These are phyloP conservation scores for Drosophila kikkawai DNA, from an alignment of 1,140 invertebrate genomes.

Conservation along the genomic window DNA sequence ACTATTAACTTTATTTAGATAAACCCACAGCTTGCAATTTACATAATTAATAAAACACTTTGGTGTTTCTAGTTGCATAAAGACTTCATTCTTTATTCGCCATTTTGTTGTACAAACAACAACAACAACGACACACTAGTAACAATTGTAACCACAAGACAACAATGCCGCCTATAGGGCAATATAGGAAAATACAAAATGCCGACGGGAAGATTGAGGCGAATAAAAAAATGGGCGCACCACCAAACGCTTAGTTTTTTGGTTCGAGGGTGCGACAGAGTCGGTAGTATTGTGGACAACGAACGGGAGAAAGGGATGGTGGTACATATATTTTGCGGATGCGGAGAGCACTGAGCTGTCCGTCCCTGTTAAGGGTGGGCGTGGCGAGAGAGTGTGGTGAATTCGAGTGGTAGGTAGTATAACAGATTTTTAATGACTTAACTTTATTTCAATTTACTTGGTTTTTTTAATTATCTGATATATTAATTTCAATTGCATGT, in stretches of 20 bases:
- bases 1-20: no score
- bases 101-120: constrained; percentile 24
- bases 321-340: constrained; percentile 3
- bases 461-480: neutral
- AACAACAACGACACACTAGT: constrained; percentile 2
- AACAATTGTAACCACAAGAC: constrained; percentile 1
- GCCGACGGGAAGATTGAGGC: constrained; percentile 58
- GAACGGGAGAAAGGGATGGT: constrained; percentile 30
- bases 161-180: constrained; percentile 1
- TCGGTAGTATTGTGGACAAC: neutral
- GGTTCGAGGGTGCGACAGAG: neutral
- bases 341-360: neutral
- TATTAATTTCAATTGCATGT: no score
- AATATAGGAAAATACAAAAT: constrained; percentile 62
- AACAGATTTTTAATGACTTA: constrained; percentile 2
- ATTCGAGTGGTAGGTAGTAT: neutral
- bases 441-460: neutral
- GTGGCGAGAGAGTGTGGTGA: constrained; percentile 34
- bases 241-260: constrained; percentile 20
- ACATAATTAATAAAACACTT: neutral
- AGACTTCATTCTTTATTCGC: neutral
- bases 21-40: no score
- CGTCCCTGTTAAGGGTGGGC: neutral
- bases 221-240: constrained; percentile 67
- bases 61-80: neutral